These are phyloP conservation scores for Cyrtonyx montezumae DNA, from an alignment of 2,113 vertebrate genomes.

Conservation along the genomic window DNA sequence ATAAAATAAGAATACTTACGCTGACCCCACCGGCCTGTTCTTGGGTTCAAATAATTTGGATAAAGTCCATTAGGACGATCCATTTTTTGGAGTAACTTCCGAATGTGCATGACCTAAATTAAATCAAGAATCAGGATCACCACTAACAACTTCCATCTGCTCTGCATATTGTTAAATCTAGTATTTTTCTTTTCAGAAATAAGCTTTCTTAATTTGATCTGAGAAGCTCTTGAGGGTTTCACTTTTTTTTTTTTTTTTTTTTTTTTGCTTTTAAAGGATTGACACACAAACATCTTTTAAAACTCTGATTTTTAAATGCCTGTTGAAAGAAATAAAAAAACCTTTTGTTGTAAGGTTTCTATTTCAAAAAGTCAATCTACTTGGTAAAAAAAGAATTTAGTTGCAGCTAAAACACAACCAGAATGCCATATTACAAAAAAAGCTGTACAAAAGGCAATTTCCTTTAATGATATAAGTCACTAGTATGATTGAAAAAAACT, in stretches of 20 bases:
- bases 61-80: slow-evolving; percentile 98
- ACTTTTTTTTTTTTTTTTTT: not conserved
- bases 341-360: not conserved
- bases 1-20: slow-evolving; percentile 85
- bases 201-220: not conserved
- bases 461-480: not conserved
- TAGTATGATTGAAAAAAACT: not conserved
- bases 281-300: not conserved
- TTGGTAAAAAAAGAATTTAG: not conserved
- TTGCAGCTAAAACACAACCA: not conserved
- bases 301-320: not conserved
- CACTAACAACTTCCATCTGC: not conserved
- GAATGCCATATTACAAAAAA: not conserved
- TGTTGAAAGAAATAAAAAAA: not conserved
- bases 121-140: slow-evolving; percentile 60
- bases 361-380: not conserved
- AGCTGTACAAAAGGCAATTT: not conserved
- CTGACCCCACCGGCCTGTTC: slow-evolving; percentile 97
- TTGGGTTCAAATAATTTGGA: slow-evolving; percentile 98
- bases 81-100: slow-evolving; percentile 98
- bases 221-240: not conserved
- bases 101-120: slow-evolving; percentile 96
- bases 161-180: not conserved
- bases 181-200: not conserved
- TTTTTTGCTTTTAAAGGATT: not conserved